A percentile compares a stretch with the other conserved stretches of the same genome.
Conservation (phyloP, 2,113 vertebrate genomes). For the Austrofundulus limnaeus region DNA sequence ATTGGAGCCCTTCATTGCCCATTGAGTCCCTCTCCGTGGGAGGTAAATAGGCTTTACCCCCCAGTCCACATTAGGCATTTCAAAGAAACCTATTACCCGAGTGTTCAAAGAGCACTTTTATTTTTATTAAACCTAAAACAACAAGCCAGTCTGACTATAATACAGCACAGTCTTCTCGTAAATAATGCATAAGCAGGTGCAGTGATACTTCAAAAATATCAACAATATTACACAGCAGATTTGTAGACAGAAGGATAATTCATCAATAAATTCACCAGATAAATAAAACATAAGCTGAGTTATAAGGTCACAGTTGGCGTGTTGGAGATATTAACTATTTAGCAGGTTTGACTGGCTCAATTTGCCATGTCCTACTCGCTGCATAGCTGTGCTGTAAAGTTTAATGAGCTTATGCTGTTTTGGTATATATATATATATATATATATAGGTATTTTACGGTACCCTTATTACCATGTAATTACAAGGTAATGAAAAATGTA, state of each 20-base stretch:
- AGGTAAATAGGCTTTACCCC: constrained; percentile 37
- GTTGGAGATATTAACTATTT: constrained; percentile 58
- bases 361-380: constrained; percentile 17
- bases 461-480: too few species aligned
- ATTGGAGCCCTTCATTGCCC: constrained; percentile 40
- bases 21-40: constrained; percentile 23
- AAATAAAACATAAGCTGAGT: constrained; percentile 51
- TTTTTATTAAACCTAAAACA: constrained; percentile 5
- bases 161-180: constrained; percentile 18
- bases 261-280: constrained; percentile 39
- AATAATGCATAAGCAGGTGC: constrained; percentile 34
- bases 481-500: too few species aligned
- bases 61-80: constrained; percentile 42
- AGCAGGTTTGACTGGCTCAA: constrained; percentile 36
- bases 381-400: neutral
- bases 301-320: constrained; percentile 51
- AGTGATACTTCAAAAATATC: constrained; percentile 18
- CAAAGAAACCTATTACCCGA: constrained; percentile 29
- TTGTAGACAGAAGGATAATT: constrained; percentile 14
- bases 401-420: constrained; percentile 8
- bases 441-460: too few species aligned
- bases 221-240: neutral
- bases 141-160: neutral
- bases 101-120: neutral
- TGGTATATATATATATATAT: too few species aligned